Percentiles rank a stretch among this genome's conserved stretches.
These are phyloP conservation scores for Fukomys damarensis DNA, from an alignment of 2,113 vertebrate species.

Conservation along the genomic window DNA sequence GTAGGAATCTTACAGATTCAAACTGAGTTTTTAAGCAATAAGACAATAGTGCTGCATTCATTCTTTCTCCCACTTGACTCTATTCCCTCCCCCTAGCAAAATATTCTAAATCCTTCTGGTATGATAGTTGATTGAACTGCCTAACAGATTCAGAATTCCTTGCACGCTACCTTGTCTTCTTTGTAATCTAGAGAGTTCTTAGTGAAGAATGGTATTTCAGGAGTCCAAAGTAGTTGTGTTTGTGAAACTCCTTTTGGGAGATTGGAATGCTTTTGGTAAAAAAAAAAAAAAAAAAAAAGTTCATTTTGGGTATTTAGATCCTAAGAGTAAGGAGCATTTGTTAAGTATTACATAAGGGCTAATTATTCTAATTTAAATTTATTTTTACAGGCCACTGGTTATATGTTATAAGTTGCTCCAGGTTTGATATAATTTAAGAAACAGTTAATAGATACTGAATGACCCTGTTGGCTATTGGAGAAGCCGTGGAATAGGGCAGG, in stretches of 20 bases:
- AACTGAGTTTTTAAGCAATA: conserved; percentile 68
- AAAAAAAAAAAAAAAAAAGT: conserved; percentile 50
- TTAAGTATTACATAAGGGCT: background rate
- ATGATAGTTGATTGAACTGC: conserved; percentile 36
- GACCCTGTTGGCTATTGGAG: background rate
- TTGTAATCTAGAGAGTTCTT: background rate
- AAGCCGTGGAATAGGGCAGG: conserved; percentile 11
- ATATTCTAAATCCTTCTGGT: conserved; percentile 61
- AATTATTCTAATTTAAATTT: conserved; percentile 61
- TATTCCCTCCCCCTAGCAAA: background rate
- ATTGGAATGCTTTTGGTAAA: conserved; percentile 25
- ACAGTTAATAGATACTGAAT: background rate
- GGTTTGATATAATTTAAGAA: conserved; percentile 60
- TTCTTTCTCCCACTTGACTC: conserved; percentile 57
- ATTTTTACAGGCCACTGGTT: conserved; percentile 58
- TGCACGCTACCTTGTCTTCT: background rate
- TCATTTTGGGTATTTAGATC: conserved; percentile 30
- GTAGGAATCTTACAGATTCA: conserved; percentile 41
- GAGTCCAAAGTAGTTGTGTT: background rate
- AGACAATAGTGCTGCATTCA: conserved; percentile 55
- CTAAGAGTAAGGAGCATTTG: background rate
- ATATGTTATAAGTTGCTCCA: conserved; percentile 40
- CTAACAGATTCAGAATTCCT: conserved; percentile 45
- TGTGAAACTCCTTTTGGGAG: background rate
- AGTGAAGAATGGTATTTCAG: conserved; percentile 30